Evolutionary conservation across 2,888 invertebrate species (phyloP).

Genomic region (Marasmarcha lunaedactyla): DNA sequence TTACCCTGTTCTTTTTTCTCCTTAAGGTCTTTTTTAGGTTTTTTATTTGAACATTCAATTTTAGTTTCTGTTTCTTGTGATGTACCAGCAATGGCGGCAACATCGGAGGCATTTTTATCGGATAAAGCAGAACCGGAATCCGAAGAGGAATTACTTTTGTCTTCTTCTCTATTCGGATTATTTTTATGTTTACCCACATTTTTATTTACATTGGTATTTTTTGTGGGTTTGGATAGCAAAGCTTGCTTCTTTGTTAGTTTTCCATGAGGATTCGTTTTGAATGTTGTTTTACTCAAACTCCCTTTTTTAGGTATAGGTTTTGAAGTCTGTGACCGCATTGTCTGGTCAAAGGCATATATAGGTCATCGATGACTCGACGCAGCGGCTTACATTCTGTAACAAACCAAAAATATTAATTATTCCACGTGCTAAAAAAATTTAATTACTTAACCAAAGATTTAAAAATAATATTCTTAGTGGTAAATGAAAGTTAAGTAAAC

Average conservation of each 20-base stretch:
- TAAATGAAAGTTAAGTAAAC: too few species aligned
- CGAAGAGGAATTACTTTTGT: conserved; percentile 24
- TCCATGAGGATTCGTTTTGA: conserved; percentile 30
- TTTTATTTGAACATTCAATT: conserved; percentile 28
- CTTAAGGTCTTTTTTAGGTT: conserved; percentile 41
- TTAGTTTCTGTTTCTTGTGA: neutral
- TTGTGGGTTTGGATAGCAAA: conserved; percentile 38
- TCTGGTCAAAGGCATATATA: conserved; percentile 41
- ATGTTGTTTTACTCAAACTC: conserved; percentile 43
- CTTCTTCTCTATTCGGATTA: conserved; percentile 28
- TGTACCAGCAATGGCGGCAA: neutral
- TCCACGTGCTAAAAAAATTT: neutral
- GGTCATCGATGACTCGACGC: conserved; percentile 44
- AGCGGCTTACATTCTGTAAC: conserved; percentile 56
- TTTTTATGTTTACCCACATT: conserved; percentile 40
- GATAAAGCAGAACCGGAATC: conserved; percentile 26
- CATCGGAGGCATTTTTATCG: conserved; percentile 29
- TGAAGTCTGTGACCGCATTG: conserved; percentile 63
- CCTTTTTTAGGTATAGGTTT: conserved; percentile 60
- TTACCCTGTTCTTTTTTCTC: conserved; percentile 47
- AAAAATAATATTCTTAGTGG: too few species aligned
- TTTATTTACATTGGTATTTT: conserved; percentile 34
- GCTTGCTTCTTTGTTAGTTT: conserved; percentile 44
- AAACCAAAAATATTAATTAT: conserved; percentile 23
- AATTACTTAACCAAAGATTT: neutral